Percentiles rank a stretch among this genome's conserved stretches.
Evolutionary conservation across 2,797 vertebrate species (phyloP).

Genomic region (Gadopsis marmoratus): DNA sequence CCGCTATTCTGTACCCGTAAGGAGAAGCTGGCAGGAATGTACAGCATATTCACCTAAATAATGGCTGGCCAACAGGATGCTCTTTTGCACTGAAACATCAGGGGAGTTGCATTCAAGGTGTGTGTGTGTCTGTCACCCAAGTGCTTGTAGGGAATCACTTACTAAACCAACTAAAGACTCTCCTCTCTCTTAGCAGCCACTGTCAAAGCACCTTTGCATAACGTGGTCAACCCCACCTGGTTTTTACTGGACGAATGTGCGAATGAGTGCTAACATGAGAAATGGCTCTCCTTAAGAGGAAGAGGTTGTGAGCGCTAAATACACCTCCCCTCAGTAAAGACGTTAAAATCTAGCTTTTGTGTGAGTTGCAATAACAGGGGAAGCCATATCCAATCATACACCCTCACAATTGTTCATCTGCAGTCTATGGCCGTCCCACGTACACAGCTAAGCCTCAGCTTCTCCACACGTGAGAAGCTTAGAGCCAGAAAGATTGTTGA

Average conservation of each 20-base stretch:
- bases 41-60: conserved; percentile 34
- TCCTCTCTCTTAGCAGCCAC: neutral
- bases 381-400: conserved; percentile 34
- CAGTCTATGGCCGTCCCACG: conserved; percentile 34
- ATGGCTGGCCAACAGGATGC: conserved; percentile 1
- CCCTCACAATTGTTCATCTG: conserved; percentile 39
- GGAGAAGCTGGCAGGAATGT: conserved; percentile 46
- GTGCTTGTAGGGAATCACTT: conserved; percentile 13
- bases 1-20: conserved; percentile 47
- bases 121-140: neutral
- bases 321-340: conserved; percentile 4
- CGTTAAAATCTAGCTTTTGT: conserved; percentile 29
- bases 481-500: conserved; percentile 48
- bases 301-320: conserved; percentile 4
- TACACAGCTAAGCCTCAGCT: conserved; percentile 32
- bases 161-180: neutral
- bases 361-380: conserved; percentile 14
- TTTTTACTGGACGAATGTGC: neutral
- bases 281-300: neutral
- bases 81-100: conserved; percentile 23
- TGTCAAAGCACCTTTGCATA: neutral
- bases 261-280: neutral
- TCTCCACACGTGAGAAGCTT: conserved; percentile 61
- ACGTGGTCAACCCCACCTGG: neutral
- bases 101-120: conserved; percentile 24